Evolutionary conservation across 2,113 vertebrate species (phyloP).

Genomic region (Burhinus oedicnemus): DNA sequence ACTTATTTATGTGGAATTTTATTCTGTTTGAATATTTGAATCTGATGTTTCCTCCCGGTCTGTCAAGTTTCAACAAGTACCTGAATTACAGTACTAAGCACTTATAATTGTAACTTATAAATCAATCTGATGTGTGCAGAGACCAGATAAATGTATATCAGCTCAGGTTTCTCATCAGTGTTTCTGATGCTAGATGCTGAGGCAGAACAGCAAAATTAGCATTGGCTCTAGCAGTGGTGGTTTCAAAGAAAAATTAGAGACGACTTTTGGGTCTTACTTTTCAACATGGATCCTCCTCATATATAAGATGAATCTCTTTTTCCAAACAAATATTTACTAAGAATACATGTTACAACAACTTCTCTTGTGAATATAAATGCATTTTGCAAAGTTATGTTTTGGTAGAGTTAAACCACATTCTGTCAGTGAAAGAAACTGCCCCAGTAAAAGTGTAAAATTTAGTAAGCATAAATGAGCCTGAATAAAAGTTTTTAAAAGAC

Average conservation of each 20-base stretch:
- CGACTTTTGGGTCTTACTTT: neutral
- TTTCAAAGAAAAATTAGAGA: neutral
- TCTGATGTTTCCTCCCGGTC: neutral
- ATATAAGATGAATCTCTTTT: neutral
- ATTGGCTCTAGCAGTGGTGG: neutral
- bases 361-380: neutral
- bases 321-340: neutral
- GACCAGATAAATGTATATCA: neutral
- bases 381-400: neutral
- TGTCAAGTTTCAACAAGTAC: neutral
- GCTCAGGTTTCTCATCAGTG: neutral
- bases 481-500: neutral
- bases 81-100: neutral
- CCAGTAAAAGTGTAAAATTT: neutral
- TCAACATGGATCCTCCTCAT: neutral
- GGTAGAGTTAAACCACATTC: neutral
- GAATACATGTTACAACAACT: neutral
- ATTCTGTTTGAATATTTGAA: neutral
- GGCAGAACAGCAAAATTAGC: neutral
- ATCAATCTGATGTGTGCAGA: neutral
- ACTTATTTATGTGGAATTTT: neutral
- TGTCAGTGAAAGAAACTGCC: neutral
- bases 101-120: neutral
- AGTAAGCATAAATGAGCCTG: neutral
- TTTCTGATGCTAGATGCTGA: neutral